phyloP scores from a whole-genome alignment of 2,888 invertebrate species.

The Ferrisia virgata region DNA sequence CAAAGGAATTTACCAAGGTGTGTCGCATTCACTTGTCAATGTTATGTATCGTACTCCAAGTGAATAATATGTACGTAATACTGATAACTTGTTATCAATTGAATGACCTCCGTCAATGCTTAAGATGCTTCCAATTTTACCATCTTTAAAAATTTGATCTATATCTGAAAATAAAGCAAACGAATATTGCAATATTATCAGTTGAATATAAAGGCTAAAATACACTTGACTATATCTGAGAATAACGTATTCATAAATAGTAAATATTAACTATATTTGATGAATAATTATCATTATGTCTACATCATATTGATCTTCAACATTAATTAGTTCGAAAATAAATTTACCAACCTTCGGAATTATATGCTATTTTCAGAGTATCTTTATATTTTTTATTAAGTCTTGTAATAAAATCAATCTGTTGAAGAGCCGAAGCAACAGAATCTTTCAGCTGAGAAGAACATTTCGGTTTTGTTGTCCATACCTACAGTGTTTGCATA shows the following conservation, averaged over 20 bases:
- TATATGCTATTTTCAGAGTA: neutral
- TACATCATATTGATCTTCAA: too few relatives aligned
- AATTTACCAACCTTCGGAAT: neutral
- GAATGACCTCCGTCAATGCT: slow-evolving; percentile 58
- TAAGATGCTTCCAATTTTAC: slow-evolving; percentile 55
- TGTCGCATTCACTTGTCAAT: slow-evolving; percentile 49
- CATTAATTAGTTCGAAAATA: neutral
- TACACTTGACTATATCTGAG: too few relatives aligned
- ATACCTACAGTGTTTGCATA: too few relatives aligned
- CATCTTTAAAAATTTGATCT: slow-evolving; percentile 53
- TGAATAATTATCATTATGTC: too few relatives aligned
- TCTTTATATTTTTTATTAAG: slow-evolving; percentile 4
- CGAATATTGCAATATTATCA: neutral
- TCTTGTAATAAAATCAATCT: slow-evolving; percentile 18
- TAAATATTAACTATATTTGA: too few relatives aligned
- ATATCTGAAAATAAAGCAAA: slow-evolving; percentile 52
- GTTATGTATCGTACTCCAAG: slow-evolving; percentile 57
- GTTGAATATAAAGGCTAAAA: too few relatives aligned
- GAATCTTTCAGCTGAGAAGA: slow-evolving; percentile 34
- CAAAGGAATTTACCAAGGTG: neutral
- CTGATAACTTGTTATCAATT: slow-evolving; percentile 56
- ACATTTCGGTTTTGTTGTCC: neutral
- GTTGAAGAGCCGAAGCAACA: slow-evolving; percentile 19
- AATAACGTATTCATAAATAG: too few relatives aligned
- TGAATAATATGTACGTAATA: slow-evolving; percentile 56